Base-by-base conservation (phyloP, 1,140 invertebrate species). In the Mercenaria mercenaria region DNA sequence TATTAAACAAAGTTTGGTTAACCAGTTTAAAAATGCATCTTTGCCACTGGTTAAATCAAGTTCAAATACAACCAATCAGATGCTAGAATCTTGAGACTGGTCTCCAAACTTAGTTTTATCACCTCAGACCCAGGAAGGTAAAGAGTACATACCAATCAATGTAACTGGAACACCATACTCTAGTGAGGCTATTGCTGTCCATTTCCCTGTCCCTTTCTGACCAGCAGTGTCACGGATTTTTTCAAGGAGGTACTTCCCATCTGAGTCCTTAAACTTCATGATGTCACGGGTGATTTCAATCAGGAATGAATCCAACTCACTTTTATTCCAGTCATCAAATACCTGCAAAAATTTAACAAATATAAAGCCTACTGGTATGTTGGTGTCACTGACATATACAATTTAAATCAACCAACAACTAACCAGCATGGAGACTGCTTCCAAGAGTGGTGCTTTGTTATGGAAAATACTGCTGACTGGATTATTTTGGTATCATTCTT, bases 141-240 rank as follows among this genome's bases (percentile, higher is more conserved):
- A n/a, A n/a, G n/a, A n/a, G n/a, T 29, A 64, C 59, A 29, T 91
- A 96, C 97, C 99, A 91, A 99, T 99, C 79, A 99, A 97, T 39
- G 99, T 99, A 4, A 99, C 99, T 0, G 99, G 99, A 23, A 99
- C 97, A 32, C 99, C 99, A 94, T 99, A 99, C 91, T 99, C 99
- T 18, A 99, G 96, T 0, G 99, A 98, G 29, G 98, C 97, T 91
- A 99, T 99, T 4, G 98, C 99, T 0, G 99, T 99, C 99, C 99
- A 99, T 95, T 99, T 99, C 59, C 99, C 99, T 0, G 99, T 99
- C 81, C 99, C 99, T 96, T 99, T 99, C 95, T 99, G 99, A 1
- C 99, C 99, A 47, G 99, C 99, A 18, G 98, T 97, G 95, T 99
- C 99, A 1, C 98, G 96, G 89, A 99, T 99, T 95, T 99, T 98